These are phyloP conservation scores for Drosophila bocki DNA, from an alignment of 1,140 invertebrate genomes.

Conservation along the genomic window DNA sequence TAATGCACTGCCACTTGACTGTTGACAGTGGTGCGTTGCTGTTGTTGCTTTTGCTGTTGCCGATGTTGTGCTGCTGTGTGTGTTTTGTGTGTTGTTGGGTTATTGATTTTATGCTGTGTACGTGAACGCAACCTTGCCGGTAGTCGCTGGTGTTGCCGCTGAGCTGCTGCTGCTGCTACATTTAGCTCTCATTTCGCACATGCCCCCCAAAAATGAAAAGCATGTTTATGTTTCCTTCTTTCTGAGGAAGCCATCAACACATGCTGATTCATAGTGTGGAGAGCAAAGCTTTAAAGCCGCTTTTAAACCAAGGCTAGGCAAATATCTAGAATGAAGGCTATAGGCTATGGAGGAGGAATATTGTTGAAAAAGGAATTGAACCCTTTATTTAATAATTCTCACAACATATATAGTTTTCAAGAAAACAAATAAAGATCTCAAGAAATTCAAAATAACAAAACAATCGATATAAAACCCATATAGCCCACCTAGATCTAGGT, in stretches of 20 bases:
- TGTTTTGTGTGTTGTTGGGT: constrained; percentile 35
- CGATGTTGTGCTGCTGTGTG: constrained; percentile 4
- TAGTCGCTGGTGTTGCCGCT: constrained; percentile 28
- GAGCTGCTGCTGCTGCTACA: constrained; percentile 13
- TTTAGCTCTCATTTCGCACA: constrained; percentile 60
- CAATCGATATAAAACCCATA: not conserved
- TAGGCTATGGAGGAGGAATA: not conserved
- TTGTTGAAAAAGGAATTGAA: not conserved
- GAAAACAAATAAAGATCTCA: not conserved
- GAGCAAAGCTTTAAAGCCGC: constrained; percentile 26
- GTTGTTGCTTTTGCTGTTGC: constrained; percentile 3
- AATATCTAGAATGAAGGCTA: constrained; percentile 4
- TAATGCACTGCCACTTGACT: constrained; percentile 83
- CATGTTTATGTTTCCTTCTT: constrained; percentile 54
- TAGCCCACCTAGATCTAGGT: constrained; percentile 17
- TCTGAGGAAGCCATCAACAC: constrained; percentile 46
- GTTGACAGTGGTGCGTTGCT: constrained; percentile 77
- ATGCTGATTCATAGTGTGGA: constrained; percentile 47
- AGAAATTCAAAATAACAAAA: not conserved
- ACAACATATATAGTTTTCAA: not conserved
- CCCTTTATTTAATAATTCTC: not conserved
- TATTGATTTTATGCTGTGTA: constrained; percentile 74
- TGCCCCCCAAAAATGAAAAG: constrained; percentile 64
- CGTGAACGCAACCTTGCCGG: constrained; percentile 49
- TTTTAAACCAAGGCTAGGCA: constrained; percentile 39